Evolutionary conservation across 2,888 invertebrate genomes (phyloP), one percentile per base, ranked within the genome.

Genomic region (Cephus nigrinus): DNA sequence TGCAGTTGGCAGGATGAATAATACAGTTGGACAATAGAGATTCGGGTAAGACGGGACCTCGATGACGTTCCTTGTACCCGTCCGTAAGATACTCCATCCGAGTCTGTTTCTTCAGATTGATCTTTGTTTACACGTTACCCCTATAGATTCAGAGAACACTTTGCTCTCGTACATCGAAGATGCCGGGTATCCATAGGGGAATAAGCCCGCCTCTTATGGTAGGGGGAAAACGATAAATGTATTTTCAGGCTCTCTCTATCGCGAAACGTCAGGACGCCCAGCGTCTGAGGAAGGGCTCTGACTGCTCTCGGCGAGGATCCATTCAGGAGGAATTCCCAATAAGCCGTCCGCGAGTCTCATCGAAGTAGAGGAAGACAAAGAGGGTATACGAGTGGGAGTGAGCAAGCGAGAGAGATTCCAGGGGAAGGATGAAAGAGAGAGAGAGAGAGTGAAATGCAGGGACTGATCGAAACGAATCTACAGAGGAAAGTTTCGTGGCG

Each of bases 391-490:
- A 55, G 55, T 55, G 55, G 23, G 23, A 55, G 55, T 5, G 55
- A 55, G 55, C 5, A 4, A 40, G 40, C 0, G 9, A 23, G 55
- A 40, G 15, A 55, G 55, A 55, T 55, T 55, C 76, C 73, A 72
- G 35, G 12, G 12, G 23, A 55, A 5, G 32, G 40, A 34, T 31
- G 31, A 23, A 68, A 75, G 33, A 73, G 72, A 77, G 72, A 76
- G 78, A 11, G 74, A 75, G 40, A 73, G 40, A 77, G 76, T 75
- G 33, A 75, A 75, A 31, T 30, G 36, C 36, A 9, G 55, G 76
- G 78, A 82, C 79, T 79, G 81, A 81, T 83, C 80, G 82, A 79
- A 82, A 75, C 79, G 79, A 82, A 79, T 80, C 55, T 23, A 73
- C 72, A 71, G 77, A 72, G 75, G 68, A 75, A 77, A 78, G 76